Conservation (phyloP, 1,140 invertebrate species). For the Philopotamus ludificatus region DNA sequence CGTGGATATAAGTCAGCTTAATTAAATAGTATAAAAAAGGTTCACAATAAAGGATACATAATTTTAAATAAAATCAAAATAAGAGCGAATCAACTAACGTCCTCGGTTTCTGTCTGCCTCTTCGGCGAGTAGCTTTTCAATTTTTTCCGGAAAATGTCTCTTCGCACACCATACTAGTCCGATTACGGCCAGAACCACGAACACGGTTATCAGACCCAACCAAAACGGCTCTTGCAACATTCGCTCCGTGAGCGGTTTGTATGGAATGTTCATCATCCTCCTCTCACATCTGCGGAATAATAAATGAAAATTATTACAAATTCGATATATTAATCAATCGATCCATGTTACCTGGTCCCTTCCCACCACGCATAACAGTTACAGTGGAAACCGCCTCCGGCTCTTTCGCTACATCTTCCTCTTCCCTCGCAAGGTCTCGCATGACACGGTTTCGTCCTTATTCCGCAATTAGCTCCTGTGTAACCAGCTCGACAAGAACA, state of each 20-base stretch:
- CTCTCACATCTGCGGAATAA: constrained; percentile 56
- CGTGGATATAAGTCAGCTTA: too few species aligned
- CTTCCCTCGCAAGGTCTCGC: constrained; percentile 68
- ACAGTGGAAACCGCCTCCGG: constrained; percentile 62
- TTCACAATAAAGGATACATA: constrained; percentile 22
- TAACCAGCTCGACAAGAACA: constrained; percentile 67
- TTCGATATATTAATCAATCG: neutral
- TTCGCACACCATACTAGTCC: constrained; percentile 78
- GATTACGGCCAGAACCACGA: constrained; percentile 69
- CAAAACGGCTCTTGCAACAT: constrained; percentile 84
- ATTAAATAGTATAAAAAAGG: constrained; percentile 21
- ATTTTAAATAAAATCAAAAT: neutral
- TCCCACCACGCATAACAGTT: constrained; percentile 73
- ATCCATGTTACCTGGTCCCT: constrained; percentile 52
- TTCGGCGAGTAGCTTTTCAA: constrained; percentile 77
- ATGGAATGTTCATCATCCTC: constrained; percentile 64
- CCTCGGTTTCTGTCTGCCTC: constrained; percentile 68
- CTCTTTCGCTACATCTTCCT: constrained; percentile 65
- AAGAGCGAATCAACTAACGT: constrained; percentile 48
- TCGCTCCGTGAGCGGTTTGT: constrained; percentile 66
- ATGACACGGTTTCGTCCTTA: constrained; percentile 66
- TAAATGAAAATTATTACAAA: neutral
- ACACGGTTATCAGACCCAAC: constrained; percentile 77
- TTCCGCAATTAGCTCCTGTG: constrained; percentile 63
- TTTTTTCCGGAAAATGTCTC: constrained; percentile 78